Percentiles rank a stretch among this genome's conserved stretches.
Evolutionary conservation across 64 coral and sea anemone genomes (phyloP).

Genomic region (Actinia equina): DNA sequence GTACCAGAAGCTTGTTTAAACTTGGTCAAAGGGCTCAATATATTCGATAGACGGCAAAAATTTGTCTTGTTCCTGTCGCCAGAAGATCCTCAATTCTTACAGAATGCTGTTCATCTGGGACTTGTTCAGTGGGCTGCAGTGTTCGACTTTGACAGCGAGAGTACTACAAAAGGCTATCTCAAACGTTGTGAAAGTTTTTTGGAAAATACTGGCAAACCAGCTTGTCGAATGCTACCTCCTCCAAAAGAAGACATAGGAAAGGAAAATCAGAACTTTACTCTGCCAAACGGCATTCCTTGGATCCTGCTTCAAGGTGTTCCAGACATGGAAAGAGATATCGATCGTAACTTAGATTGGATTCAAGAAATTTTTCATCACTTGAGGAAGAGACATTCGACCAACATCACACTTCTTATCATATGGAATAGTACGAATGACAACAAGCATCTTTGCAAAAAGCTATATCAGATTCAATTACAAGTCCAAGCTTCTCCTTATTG

Average conservation of each 20-base stretch:
- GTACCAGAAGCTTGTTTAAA: background rate
- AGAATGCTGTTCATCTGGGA: constrained; percentile 28
- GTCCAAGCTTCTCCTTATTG: constrained; percentile 29
- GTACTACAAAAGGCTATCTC: constrained; percentile 28
- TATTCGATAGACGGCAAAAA: constrained; percentile 38
- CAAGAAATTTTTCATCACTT: constrained; percentile 43
- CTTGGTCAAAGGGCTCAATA: constrained; percentile 23
- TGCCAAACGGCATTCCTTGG: constrained; percentile 70
- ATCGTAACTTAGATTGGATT: constrained; percentile 47
- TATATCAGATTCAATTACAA: constrained; percentile 22
- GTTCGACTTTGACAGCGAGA: constrained; percentile 61
- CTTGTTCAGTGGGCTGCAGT: constrained; percentile 65
- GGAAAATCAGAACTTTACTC: background rate
- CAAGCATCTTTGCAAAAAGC: constrained; percentile 24
- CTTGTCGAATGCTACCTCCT: constrained; percentile 63
- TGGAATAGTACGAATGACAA: constrained; percentile 25
- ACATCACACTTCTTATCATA: constrained; percentile 55
- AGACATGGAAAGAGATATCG: constrained; percentile 25
- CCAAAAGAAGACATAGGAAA: background rate
- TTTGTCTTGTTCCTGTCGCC: constrained; percentile 66
- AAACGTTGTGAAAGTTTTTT: constrained; percentile 33
- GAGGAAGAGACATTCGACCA: constrained; percentile 18
- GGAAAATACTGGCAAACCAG: constrained; percentile 34
- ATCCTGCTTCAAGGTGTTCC: constrained; percentile 57
- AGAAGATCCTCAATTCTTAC: background rate